Conservation (phyloP, 2,888 invertebrate genomes). For the Dynastes grantii region DNA sequence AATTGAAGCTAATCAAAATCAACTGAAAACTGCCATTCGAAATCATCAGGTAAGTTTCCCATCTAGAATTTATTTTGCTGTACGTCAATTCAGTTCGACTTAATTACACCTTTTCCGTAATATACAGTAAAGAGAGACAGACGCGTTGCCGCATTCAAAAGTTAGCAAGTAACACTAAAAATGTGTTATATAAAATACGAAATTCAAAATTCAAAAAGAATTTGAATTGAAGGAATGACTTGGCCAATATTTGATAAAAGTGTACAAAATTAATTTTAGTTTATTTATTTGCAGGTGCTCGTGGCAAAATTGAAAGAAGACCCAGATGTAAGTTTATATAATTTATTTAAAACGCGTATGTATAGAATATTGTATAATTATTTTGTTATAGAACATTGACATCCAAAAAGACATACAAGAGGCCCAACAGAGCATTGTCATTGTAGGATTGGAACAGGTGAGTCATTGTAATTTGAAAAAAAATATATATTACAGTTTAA, state of each 20-base stretch:
- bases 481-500: slow-evolving; percentile 16
- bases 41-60: slow-evolving; percentile 69
- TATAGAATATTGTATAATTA: not conserved
- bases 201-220: slow-evolving; percentile 46
- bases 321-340: slow-evolving; percentile 64
- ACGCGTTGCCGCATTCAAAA: slow-evolving; percentile 10
- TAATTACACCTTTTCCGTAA: slow-evolving; percentile 25
- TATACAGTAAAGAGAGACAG: slow-evolving; percentile 32
- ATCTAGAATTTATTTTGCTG: slow-evolving; percentile 38
- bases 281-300: slow-evolving; percentile 63
- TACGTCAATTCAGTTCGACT: slow-evolving; percentile 47
- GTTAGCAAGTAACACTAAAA: slow-evolving; percentile 29
- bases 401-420: slow-evolving; percentile 65
- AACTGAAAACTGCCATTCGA: slow-evolving; percentile 68
- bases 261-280: slow-evolving; percentile 33
- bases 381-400: slow-evolving; percentile 54
- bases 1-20: slow-evolving; percentile 67
- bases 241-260: not conserved
- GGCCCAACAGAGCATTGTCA: slow-evolving; percentile 67
- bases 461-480: slow-evolving; percentile 49
- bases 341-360: not conserved
- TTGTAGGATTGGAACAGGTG: slow-evolving; percentile 68
- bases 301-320: slow-evolving; percentile 63
- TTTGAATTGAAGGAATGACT: slow-evolving; percentile 10
- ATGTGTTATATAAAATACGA: slow-evolving; percentile 48